Conservation (phyloP, 2,113 vertebrate genomes). For the Galemys pyrenaicus region DNA sequence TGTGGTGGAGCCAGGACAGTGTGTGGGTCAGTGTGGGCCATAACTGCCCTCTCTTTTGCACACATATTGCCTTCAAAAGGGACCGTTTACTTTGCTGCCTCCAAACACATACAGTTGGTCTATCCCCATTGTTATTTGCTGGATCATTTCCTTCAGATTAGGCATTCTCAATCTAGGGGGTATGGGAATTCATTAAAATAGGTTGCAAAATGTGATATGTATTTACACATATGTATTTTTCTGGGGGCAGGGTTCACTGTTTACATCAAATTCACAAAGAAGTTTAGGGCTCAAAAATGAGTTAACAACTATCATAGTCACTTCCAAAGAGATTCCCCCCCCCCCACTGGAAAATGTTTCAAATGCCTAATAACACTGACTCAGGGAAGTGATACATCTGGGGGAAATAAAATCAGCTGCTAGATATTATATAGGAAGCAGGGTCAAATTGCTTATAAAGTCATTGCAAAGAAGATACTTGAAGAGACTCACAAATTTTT, state of each 20-base stretch:
- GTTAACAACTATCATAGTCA: no score
- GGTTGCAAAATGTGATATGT: neutral
- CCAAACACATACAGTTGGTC: neutral
- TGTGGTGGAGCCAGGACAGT: neutral
- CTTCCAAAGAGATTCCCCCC: no score
- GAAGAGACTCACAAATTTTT: neutral
- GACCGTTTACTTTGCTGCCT: neutral
- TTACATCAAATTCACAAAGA: neutral
- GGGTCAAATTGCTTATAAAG: conserved; percentile 22
- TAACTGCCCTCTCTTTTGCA: neutral
- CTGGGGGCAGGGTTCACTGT: neutral
- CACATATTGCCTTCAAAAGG: neutral
- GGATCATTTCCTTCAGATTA: neutral
- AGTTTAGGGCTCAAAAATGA: no score
- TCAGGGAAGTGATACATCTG: conserved; percentile 2
- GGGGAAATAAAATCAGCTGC: conserved; percentile 11
- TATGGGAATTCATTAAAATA: neutral
- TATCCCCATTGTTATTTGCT: neutral
- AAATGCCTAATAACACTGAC: neutral
- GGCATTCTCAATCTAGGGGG: neutral
- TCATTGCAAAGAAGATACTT: conserved; percentile 9
- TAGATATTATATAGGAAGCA: neutral
- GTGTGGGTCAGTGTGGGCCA: neutral
- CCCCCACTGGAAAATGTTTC: neutral
- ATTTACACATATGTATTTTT: neutral